A percentile compares a stretch with the other conserved stretches of the same genome.
Evolutionary conservation across 1,140 invertebrate genomes (phyloP).

Genomic region (Antheraea pernyi): DNA sequence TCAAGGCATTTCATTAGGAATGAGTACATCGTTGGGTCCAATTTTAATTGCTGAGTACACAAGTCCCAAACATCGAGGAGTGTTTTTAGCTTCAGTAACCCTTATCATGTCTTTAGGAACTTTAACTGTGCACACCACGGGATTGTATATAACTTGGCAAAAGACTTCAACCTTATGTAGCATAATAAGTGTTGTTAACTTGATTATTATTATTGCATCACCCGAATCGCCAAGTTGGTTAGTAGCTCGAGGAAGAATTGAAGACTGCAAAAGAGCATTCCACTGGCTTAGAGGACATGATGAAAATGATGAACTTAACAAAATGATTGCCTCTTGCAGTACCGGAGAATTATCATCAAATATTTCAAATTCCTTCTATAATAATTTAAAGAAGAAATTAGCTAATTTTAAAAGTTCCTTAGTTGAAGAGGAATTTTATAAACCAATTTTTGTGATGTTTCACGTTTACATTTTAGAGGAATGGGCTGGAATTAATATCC

Average conservation of each 20-base stretch:
- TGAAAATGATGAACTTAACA: constrained; percentile 39
- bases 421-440: constrained; percentile 11
- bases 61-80: constrained; percentile 20
- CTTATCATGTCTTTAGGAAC: constrained; percentile 29
- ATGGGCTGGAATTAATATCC: constrained; percentile 15
- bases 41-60: constrained; percentile 17
- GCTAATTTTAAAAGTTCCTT: not conserved
- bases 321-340: constrained; percentile 34
- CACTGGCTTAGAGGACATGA: constrained; percentile 39
- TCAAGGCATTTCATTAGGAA: constrained; percentile 18
- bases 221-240: constrained; percentile 46
- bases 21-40: constrained; percentile 10
- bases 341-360: constrained; percentile 12
- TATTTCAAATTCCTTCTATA: not conserved
- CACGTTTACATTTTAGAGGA: constrained; percentile 9
- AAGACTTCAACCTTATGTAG: constrained; percentile 27
- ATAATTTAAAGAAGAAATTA: not conserved
- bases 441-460: constrained; percentile 14
- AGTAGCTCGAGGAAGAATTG: constrained; percentile 32
- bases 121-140: constrained; percentile 29
- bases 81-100: constrained; percentile 35
- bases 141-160: constrained; percentile 35
- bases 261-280: constrained; percentile 33
- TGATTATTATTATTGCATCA: constrained; percentile 33
- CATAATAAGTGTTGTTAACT: constrained; percentile 23